phyloP scores from a whole-genome alignment of 2,113 vertebrate species.

The Indicator indicator region DNA sequence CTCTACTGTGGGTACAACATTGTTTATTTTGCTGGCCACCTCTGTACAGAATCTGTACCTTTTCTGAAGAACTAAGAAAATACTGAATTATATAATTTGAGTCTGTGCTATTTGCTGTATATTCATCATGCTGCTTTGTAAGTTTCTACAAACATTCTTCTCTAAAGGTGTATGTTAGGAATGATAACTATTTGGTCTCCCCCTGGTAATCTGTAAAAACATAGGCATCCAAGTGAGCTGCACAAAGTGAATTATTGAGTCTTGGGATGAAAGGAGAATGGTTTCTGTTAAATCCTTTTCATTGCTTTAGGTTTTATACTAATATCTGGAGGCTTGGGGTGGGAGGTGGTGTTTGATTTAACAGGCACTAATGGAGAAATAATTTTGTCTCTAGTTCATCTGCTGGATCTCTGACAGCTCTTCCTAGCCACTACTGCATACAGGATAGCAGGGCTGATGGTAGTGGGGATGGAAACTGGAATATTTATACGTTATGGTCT shows the following conservation, averaged over 20 bases:
- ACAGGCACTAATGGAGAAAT: background rate
- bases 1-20: background rate
- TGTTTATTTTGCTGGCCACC: background rate
- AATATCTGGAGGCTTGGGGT: background rate
- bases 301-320: background rate
- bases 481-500: background rate
- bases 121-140: background rate
- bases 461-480: background rate
- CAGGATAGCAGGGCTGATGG: background rate
- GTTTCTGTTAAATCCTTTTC: background rate
- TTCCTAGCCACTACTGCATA: background rate
- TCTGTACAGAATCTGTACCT: background rate
- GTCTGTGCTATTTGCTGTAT: background rate
- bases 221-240: background rate
- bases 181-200: background rate
- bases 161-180: background rate
- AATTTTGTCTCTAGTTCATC: background rate
- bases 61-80: background rate
- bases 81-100: background rate
- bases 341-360: background rate
- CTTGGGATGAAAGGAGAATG: background rate
- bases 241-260: constrained; percentile 24
- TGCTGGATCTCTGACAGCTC: background rate
- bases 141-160: background rate
- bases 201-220: constrained; percentile 11